phyloP scores from a whole-genome alignment of 2,113 vertebrate species.

The Peromyscus californicus region DNA sequence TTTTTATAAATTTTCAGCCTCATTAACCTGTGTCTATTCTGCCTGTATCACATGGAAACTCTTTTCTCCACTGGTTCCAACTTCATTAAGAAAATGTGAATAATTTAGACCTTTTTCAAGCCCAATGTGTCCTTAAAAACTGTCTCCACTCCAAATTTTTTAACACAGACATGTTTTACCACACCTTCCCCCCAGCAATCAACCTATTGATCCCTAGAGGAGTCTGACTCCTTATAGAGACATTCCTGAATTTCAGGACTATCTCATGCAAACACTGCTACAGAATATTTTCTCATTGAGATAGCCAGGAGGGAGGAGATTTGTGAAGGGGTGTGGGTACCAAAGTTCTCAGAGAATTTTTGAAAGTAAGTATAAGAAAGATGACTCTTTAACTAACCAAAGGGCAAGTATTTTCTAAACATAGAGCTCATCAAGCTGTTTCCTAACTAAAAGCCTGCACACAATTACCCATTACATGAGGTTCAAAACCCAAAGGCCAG shows the following conservation, averaged over 20 bases:
- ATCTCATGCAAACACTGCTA: neutral
- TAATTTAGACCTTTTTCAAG: neutral
- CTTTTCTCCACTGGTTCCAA: neutral
- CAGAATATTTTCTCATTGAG: neutral
- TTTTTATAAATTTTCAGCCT: neutral
- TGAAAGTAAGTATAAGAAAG: neutral
- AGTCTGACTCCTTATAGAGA: neutral
- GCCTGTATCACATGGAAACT: neutral
- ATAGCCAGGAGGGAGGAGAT: neutral
- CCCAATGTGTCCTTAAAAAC: neutral
- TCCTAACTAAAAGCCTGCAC: neutral
- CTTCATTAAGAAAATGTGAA: neutral
- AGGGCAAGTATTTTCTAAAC: neutral
- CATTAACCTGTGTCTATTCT: neutral
- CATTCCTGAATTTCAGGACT: neutral
- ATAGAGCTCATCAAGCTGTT: neutral
- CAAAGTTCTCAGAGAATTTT: neutral
- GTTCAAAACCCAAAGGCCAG: constrained; percentile 8
- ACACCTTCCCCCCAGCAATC: neutral
- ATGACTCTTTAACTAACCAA: neutral
- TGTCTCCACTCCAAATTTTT: neutral
- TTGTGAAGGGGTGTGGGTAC: neutral
- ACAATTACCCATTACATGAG: constrained; percentile 5
- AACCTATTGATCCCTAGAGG: neutral
- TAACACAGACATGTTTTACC: neutral